phyloP scores from a whole-genome alignment of 2,888 invertebrate species.

The Scaptomyza cyrtandrae region DNA sequence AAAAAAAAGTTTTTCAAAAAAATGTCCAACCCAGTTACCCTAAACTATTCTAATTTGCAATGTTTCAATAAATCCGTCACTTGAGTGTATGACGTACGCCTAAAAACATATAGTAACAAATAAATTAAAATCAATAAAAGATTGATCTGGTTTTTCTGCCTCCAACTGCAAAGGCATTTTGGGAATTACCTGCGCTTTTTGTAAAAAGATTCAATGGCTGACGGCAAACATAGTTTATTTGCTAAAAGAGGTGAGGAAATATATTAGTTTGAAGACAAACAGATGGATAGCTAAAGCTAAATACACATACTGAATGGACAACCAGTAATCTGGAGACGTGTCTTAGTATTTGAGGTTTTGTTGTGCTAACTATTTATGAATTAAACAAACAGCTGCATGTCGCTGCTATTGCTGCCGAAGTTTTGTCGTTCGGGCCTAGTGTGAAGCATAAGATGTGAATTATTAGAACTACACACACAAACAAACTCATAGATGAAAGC shows the following conservation, averaged over 20 bases:
- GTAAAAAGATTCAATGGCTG: too few relatives aligned
- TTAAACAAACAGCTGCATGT: constrained; percentile 69
- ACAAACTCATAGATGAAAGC: neutral
- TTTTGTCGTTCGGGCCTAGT: constrained; percentile 26
- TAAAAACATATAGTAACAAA: too few relatives aligned
- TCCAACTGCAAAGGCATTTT: too few relatives aligned
- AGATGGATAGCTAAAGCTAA: neutral
- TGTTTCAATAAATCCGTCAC: too few relatives aligned
- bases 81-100: too few relatives aligned
- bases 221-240: constrained; percentile 25
- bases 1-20: too few relatives aligned
- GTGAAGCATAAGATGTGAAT: constrained; percentile 41
- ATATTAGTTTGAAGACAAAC: constrained; percentile 55
- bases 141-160: too few relatives aligned
- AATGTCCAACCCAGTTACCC: too few relatives aligned
- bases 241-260: constrained; percentile 71
- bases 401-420: constrained; percentile 10
- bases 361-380: constrained; percentile 75
- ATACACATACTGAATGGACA: constrained; percentile 9
- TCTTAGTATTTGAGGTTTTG: constrained; percentile 57
- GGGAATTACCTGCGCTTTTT: too few relatives aligned
- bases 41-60: too few relatives aligned
- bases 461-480: constrained; percentile 68
- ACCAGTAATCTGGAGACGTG: constrained; percentile 47
- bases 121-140: too few relatives aligned